phyloP scores from a whole-genome alignment of 2,113 vertebrate species.

The Cynoglossus semilaevis region DNA sequence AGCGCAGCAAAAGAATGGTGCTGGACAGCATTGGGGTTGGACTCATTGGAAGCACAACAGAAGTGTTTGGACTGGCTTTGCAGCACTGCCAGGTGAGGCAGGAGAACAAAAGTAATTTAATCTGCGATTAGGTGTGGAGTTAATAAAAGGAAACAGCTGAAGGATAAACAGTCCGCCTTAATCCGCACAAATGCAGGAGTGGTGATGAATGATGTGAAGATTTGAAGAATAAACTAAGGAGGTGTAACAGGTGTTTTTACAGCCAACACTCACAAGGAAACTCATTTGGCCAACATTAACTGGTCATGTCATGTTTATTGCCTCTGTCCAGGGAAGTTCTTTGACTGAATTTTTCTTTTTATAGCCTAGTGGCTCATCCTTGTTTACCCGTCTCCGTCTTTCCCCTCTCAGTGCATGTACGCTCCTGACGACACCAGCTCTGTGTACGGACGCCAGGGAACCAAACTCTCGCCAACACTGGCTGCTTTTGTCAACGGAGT shows the following conservation, averaged over 20 bases:
- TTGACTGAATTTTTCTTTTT: not conserved
- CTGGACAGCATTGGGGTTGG: conserved; percentile 88
- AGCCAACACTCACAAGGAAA: too few relatives aligned
- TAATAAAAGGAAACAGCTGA: conserved; percentile 19
- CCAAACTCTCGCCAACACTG: conserved; percentile 80
- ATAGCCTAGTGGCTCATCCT: not conserved
- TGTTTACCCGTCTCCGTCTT: conserved; percentile 23
- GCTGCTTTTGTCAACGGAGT: conserved; percentile 87
- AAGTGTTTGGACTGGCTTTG: conserved; percentile 79
- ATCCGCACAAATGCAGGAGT: not conserved
- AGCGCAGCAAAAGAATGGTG: conserved; percentile 88
- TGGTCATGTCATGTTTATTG: too few relatives aligned
- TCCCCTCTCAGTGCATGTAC: conserved; percentile 77
- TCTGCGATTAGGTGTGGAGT: conserved; percentile 7
- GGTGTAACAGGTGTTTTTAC: too few relatives aligned
- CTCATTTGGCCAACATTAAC: too few relatives aligned
- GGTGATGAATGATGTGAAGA: too few relatives aligned
- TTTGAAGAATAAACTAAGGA: too few relatives aligned
- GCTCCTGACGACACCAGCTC: conserved; percentile 77
- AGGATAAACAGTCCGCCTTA: not conserved
- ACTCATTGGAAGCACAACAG: conserved; percentile 83
- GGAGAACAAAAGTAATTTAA: conserved; percentile 2
- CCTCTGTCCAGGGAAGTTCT: too few relatives aligned
- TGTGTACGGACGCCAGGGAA: conserved; percentile 77
- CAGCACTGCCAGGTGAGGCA: conserved; percentile 82